Evolutionary conservation across 2,888 invertebrate species (phyloP), one percentile per base, ranked within the genome.

Genomic region (Drosophila mimica): DNA sequence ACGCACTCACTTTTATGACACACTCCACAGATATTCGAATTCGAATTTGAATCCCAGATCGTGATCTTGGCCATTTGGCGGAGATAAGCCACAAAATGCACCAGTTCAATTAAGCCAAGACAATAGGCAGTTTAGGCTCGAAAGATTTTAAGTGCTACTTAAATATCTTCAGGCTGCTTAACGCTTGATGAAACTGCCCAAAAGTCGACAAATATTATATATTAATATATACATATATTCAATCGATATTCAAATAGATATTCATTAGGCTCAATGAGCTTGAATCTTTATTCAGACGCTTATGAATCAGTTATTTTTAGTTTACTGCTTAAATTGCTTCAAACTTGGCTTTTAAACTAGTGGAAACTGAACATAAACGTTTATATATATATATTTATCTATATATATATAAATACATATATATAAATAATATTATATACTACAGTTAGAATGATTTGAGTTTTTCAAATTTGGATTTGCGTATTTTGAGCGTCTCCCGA

Each of bases 1-100:
- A 72, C 78, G 79, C 78, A 78, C 79, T 79, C 49, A 53, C 74
- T 48, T 52, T 76, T 65, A 54, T 74, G 70, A 48, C 67, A 40
- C 62, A 49, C 52, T 69, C 58, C 51, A 52, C 52, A 46, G 25
- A 46, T 25, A 15, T 25, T 46, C 25, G 13, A 46, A 7, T 13
- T 15, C 48, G 15, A 30, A 11, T 3, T 48, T 13, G n/a, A 36
- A 5, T 4, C 7, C 15, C 13, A 30, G 59, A 66, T 70, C 58
- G 60, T 59, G 75, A 76, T 71, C 61, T 48, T 54, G 51, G 30
- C 43, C 53, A 53, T 30, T 57, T 40, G 48, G 38, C 15, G n/a
- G 30, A 30, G 61, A 53, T 61, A 52, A 25, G 28, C 43, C 15
- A 3, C 58, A n/a, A 28, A 4, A 36, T 52, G 30, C 52, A 20